phyloP scores from a whole-genome alignment of 1,140 invertebrate species.

The Ips nitidus region DNA sequence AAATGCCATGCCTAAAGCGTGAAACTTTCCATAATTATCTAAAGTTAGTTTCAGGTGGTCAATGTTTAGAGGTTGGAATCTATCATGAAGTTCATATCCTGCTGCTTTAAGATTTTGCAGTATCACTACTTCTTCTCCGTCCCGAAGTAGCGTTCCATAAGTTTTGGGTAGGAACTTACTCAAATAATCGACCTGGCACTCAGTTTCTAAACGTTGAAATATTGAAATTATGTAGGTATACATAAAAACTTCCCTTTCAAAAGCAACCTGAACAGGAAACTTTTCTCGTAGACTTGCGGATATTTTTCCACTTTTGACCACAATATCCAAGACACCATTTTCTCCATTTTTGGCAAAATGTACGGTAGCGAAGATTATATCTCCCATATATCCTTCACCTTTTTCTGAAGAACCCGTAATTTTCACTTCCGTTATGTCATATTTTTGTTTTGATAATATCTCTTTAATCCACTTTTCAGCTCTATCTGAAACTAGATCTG shows the following conservation, averaged over 20 bases:
- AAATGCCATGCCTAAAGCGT: conserved; percentile 55
- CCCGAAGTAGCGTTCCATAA: not conserved
- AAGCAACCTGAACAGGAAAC: conserved; percentile 16
- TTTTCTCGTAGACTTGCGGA: conserved; percentile 15
- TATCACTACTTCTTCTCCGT: conserved; percentile 7
- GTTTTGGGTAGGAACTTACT: conserved; percentile 11
- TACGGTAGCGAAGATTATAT: conserved; percentile 32
- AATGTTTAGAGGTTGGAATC: conserved; percentile 8
- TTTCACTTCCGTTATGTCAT: not conserved
- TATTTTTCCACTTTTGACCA: conserved; percentile 35
- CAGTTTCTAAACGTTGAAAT: conserved; percentile 20
- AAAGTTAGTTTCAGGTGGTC: conserved; percentile 45
- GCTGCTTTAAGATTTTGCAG: conserved; percentile 18
- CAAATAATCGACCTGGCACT: not conserved
- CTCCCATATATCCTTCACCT: conserved; percentile 40
- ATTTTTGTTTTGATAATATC: no score
- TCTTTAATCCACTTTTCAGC: no score
- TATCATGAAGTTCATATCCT: conserved; percentile 18
- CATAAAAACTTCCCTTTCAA: conserved; percentile 32
- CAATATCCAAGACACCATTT: conserved; percentile 23
- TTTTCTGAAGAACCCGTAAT: conserved; percentile 13
- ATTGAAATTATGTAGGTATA: conserved; percentile 32
- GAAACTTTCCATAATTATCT: conserved; percentile 55
- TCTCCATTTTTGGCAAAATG: not conserved
- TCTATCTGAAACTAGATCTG: no score